Conservation (phyloP, 2,113 vertebrate species). For the Hippocampus comes region DNA sequence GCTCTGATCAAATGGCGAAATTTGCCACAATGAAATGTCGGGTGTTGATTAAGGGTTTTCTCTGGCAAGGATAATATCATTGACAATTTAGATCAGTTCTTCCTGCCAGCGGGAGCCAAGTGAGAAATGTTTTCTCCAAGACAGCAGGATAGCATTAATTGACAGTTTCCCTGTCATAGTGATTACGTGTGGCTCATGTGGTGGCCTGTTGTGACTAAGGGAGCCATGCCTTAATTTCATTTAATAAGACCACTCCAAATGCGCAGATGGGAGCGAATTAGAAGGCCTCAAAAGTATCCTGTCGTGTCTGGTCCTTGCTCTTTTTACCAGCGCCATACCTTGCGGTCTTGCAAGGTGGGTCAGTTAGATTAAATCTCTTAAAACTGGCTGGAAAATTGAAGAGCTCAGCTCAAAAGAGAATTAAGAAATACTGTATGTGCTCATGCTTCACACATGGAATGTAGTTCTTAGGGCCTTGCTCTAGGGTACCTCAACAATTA, state of each 20-base stretch:
- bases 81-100: constrained; percentile 60
- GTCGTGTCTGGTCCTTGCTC: no score
- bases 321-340: no score
- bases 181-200: constrained; percentile 64
- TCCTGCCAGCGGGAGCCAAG: constrained; percentile 57
- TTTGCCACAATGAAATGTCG: constrained; percentile 45
- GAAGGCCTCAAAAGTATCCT: no score
- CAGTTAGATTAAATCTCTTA: no score
- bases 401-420: no score
- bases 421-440: no score
- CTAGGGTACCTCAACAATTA: no score
- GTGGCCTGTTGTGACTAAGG: constrained; percentile 66
- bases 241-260: constrained; percentile 75
- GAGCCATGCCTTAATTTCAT: constrained; percentile 74
- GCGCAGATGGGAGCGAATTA: constrained; percentile 51
- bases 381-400: no score
- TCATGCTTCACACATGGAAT: no score
- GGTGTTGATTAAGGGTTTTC: constrained; percentile 59
- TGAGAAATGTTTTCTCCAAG: constrained; percentile 63
- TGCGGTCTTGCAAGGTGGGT: no score
- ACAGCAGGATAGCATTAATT: constrained; percentile 59
- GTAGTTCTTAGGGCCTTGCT: no score
- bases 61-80: constrained; percentile 59
- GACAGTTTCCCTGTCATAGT: constrained; percentile 61
- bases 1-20: constrained; percentile 28